A percentile compares a stretch with the other conserved stretches of the same genome.
These are phyloP conservation scores for Periplaneta americana DNA, from an alignment of 1,140 invertebrate species.

Conservation along the genomic window DNA sequence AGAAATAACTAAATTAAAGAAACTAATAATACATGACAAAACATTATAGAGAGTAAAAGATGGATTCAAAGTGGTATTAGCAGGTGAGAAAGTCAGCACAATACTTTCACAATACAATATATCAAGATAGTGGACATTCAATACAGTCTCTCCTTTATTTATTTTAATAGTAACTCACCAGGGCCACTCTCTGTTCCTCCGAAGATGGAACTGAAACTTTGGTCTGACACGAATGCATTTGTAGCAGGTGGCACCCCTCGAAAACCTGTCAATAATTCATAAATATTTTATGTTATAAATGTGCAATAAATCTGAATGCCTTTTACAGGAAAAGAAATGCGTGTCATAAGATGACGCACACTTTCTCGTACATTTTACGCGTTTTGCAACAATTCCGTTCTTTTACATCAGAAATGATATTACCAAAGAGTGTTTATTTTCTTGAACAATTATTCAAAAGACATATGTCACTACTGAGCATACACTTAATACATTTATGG, in stretches of 20 bases:
- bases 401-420: too few relatives aligned
- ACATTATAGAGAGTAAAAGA: neutral
- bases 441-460: too few relatives aligned
- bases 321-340: too few relatives aligned
- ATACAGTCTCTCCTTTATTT: neutral
- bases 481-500: too few relatives aligned
- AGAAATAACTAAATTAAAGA: neutral
- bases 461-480: too few relatives aligned
- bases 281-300: too few relatives aligned
- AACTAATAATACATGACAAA: neutral
- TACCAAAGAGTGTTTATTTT: too few relatives aligned
- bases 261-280: neutral
- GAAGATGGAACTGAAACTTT: constrained; percentile 79
- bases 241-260: constrained; percentile 40
- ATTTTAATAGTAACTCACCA: neutral
- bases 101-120: neutral
- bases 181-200: constrained; percentile 38
- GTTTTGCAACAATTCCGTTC: too few relatives aligned
- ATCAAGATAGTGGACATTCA: neutral
- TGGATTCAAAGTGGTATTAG: neutral
- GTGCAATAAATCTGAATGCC: too few relatives aligned
- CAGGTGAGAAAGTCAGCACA: neutral
- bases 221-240: constrained; percentile 79
- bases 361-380: too few relatives aligned
- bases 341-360: too few relatives aligned